Percentiles rank a stretch among this genome's conserved stretches.
These are phyloP conservation scores for Protosalanx chinensis DNA, from an alignment of 2,797 vertebrate species.

Conservation along the genomic window DNA sequence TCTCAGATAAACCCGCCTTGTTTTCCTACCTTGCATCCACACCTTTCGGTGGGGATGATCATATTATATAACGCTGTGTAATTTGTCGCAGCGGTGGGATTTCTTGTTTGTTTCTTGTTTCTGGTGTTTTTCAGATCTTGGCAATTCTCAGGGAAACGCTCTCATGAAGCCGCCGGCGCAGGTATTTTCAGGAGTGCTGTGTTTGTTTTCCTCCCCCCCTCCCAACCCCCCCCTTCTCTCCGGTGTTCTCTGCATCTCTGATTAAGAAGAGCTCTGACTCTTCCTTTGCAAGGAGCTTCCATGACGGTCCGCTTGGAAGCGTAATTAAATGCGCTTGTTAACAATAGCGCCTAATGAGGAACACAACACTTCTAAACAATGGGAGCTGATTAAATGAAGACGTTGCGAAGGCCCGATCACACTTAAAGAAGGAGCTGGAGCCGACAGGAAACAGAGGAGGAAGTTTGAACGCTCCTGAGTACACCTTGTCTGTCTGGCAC, in stretches of 20 bases:
- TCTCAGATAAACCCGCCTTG: constrained; percentile 68
- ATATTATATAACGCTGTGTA: constrained; percentile 43
- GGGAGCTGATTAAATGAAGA: constrained; percentile 79
- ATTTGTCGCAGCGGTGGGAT: constrained; percentile 55
- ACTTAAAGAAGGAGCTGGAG: constrained; percentile 17
- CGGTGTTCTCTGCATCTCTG: constrained; percentile 58
- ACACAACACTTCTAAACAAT: constrained; percentile 88
- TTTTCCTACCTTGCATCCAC: constrained; percentile 80
- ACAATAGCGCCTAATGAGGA: constrained; percentile 93
- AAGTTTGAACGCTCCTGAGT: constrained; percentile 5
- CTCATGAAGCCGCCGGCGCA: constrained; percentile 56
- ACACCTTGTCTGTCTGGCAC: background rate
- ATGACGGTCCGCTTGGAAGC: constrained; percentile 83
- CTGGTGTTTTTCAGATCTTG: constrained; percentile 48
- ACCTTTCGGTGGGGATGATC: constrained; percentile 57
- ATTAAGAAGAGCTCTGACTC: constrained; percentile 68
- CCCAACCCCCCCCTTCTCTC: constrained; percentile 12
- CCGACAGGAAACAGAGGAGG: background rate
- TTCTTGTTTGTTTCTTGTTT: constrained; percentile 43
- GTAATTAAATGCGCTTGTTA: constrained; percentile 91
- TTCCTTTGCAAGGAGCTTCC: constrained; percentile 69
- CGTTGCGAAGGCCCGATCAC: constrained; percentile 62
- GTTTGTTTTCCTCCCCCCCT: constrained; percentile 54
- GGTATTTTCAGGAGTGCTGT: constrained; percentile 59
- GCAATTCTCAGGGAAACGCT: constrained; percentile 45